Evolutionary conservation across 2,888 invertebrate genomes (phyloP), one percentile per base, ranked within the genome.

Genomic region (Mamestra brassicae): DNA sequence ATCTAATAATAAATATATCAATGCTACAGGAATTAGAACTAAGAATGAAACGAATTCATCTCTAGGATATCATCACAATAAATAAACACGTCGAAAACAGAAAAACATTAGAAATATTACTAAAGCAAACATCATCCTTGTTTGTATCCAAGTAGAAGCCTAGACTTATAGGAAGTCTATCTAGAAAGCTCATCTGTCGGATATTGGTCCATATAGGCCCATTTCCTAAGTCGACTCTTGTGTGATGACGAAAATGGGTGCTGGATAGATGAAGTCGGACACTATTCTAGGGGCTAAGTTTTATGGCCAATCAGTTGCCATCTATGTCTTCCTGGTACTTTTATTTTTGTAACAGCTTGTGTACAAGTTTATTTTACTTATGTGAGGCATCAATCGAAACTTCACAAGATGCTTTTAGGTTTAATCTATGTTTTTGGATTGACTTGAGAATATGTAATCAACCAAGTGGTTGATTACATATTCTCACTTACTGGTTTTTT

Each of bases 221-320:
- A 81, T 81, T 81, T 84, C 85, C 81, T 68, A 45, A 26, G 61
- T 42, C 61, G 1, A 57, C 61, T 58, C 68, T 80, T 36, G 57
- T 58, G 47, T 26, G 65, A 58, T 34, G 58, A 52, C 3, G 34
- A 50, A 69, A 70, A 70, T 60, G 45, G 52, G 42, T 8, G 36
- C 63, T 57, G 17, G 47, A 55, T 38, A 47, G 57, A 61, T 64
- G 36, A 45, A 71, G n/a, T 34, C 63, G 26, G 36, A 38, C 36
- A 66, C n/a, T 66, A 26, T 67, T 52, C 17, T 0, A 58, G 17
- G 4, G 0, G 10, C 11, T 36, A n/a, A 42, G 36, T 58, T 54
- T 47, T 58, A 47, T n/a, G 77, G 26, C 17, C 4, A 38, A 68
- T 82, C 52, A 4, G 45, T 38, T 11, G 26, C 52, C 66, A 42